Base-by-base conservation (phyloP, 2,113 vertebrate species). In the Panurus biarmicus region DNA sequence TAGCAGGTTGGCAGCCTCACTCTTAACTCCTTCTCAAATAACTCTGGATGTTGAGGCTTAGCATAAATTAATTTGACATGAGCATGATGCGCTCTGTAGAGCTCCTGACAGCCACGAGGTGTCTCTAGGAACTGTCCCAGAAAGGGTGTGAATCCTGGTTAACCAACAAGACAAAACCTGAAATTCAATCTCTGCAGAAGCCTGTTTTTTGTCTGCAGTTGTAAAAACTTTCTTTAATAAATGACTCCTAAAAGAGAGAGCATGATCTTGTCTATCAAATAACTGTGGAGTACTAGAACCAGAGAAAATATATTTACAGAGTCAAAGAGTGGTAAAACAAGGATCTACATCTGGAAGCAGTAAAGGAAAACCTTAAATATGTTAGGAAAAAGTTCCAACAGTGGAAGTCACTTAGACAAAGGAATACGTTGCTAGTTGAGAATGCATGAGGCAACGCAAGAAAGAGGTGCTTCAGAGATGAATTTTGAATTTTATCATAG, bases 341-440 rank as follows among this genome's bases (percentile, higher is more conserved):
- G 87, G 40, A 57, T 88, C 82, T 95, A 97, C 94, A 97, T 97
- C 94, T 95, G 93, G 96, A 97, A 96, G 79, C 36, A 93, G 90
- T 97, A 94, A 95, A 96, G 75, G 72, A 88, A 96, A 97, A 95
- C 82, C 95, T 95, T 96, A 96, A 95, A 90, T 71, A 94, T 86
- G 82, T 76, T 95, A 84, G 85, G 78, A 95, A 93, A 91, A 88
- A 74, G 84, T 94, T 96, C 91, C 92, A 96, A 86, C 56, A 93
- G 65, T 93, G 90, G 93, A 97, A 97, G 95, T 93, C 87, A 80
- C 96, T 95, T 94, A 96, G 93, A 97, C 94, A 95, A 93, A 95
- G 89, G 72, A 96, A 96, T 97, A 96, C 94, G 93, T 95, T 97
- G 90, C 92, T 87, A 75, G 92, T 75, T 76, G 91, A 91, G 93